Evolutionary conservation across 2,113 vertebrate genomes (phyloP), one percentile per base, ranked within the genome.

Genomic region (Psophia crepitans): DNA sequence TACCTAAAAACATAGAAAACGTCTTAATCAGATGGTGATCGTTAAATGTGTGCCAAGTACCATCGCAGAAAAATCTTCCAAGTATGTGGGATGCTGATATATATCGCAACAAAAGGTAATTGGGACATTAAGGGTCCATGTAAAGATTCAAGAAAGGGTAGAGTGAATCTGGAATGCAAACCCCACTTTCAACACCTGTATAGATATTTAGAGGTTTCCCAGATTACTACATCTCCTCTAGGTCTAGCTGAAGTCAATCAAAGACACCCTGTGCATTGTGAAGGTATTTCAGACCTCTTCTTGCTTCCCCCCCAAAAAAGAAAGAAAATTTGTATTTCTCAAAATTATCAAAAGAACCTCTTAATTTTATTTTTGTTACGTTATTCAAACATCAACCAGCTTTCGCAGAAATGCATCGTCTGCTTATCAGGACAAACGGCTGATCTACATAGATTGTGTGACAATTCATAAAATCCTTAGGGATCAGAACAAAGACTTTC

Each of bases 401-500:
- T 85, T 79, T 53, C 24, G 17, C 26, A 87, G 84, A 90, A 79
- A 79, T 39, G 57, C 73, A 57, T 60, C 87, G 63, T 61, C 87
- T 87, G 80, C 74, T 84, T 90, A 69, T 94, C 87, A 89, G 85
- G 73, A 43, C 4, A 4, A 84, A 22, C 1, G 11, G 44, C 94
- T 96, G 77, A 92, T 97, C 84, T 84, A 46, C 74, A 33, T 7
- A 84, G 84, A 89, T 85, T 82, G 92, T 79, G 84, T 60, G 84
- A 87, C 92, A 95, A 64, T 64, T 95, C 68, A 43, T 84, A 63
- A 95, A 89, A 84, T 84, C 89, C 90, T 89, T 21, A 41, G 95
- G 93, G 95, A 97, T 48, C 86, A 79, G 84, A 95, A 94, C 95
- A 95, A 96, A 96, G 92, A 43, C 91, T 95, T 89, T n/a, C 81